phyloP scores from a whole-genome alignment of 2,888 invertebrate genomes.

The Prosapia bicincta region DNA sequence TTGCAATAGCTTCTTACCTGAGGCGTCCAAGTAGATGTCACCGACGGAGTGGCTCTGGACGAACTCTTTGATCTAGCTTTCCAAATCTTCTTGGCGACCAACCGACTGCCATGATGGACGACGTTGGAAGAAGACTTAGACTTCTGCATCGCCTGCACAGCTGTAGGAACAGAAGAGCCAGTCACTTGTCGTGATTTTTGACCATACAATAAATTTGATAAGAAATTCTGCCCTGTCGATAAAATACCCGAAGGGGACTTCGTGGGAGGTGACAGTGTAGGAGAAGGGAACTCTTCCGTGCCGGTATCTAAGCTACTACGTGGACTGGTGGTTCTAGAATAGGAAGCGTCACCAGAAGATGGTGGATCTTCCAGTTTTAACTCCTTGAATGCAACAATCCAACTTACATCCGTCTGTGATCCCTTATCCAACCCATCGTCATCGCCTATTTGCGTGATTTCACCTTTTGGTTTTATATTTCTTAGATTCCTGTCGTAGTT shows the following conservation, averaged over 20 bases:
- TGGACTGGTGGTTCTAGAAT: constrained; percentile 52
- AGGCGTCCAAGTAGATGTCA: constrained; percentile 71
- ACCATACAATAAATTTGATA: constrained; percentile 60
- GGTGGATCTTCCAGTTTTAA: constrained; percentile 74
- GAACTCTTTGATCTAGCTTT: constrained; percentile 80
- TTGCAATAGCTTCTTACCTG: constrained; percentile 58
- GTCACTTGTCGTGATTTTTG: constrained; percentile 43
- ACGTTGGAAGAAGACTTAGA: constrained; percentile 86
- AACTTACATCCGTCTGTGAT: constrained; percentile 72
- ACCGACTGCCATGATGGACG: constrained; percentile 64
- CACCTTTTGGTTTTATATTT: constrained; percentile 76
- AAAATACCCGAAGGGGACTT: constrained; percentile 50
- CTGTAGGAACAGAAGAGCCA: constrained; percentile 36
- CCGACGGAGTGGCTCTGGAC: constrained; percentile 58
- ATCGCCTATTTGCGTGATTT: constrained; percentile 70
- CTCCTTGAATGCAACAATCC: constrained; percentile 64
- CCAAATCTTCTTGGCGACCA: constrained; percentile 83
- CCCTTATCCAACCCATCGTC: constrained; percentile 74
- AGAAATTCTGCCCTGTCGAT: constrained; percentile 57
- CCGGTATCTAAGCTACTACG: constrained; percentile 53
- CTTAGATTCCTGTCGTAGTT: constrained; percentile 83
- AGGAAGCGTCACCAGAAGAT: constrained; percentile 41
- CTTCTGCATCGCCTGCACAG: constrained; percentile 80
- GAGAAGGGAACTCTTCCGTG: constrained; percentile 43
- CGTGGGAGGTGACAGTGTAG: constrained; percentile 36